Evolutionary conservation across 2,888 invertebrate genomes (phyloP).

Genomic region (Anticlea derivata): DNA sequence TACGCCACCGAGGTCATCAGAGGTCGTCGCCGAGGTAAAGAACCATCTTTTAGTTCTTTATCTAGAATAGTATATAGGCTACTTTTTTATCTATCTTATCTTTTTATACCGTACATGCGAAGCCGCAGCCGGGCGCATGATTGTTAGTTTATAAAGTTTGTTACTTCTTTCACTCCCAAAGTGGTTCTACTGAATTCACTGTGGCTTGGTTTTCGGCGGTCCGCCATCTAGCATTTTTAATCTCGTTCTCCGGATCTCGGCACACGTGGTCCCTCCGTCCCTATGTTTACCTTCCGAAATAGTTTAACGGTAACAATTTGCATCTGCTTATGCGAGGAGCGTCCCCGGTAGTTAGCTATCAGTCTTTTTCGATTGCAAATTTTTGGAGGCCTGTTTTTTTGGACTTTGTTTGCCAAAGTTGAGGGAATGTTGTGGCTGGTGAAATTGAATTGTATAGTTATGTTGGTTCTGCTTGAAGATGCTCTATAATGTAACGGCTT

Average conservation of each 20-base stretch:
- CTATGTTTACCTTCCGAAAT: conserved; percentile 83
- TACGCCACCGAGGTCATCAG: too few species aligned
- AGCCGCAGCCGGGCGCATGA: too few species aligned
- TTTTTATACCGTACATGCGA: too few species aligned
- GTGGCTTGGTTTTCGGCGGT: conserved; percentile 66
- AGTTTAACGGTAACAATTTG: conserved; percentile 84
- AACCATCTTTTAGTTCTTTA: too few species aligned
- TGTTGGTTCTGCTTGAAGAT: neutral
- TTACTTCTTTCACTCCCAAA: too few species aligned
- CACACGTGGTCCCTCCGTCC: conserved; percentile 73
- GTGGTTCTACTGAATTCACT: conserved; percentile 31
- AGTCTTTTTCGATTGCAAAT: conserved; percentile 54
- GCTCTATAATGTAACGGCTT: neutral
- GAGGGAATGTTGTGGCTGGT: conserved; percentile 22
- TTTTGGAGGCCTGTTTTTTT: conserved; percentile 38
- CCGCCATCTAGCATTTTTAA: conserved; percentile 81
- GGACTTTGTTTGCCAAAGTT: conserved; percentile 29
- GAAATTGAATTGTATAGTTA: conserved; percentile 15
- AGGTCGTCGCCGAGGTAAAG: too few species aligned
- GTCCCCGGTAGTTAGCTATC: conserved; percentile 79
- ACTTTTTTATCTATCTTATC: too few species aligned
- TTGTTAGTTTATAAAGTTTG: too few species aligned
- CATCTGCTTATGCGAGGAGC: conserved; percentile 80
- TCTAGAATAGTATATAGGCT: too few species aligned
- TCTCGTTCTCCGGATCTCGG: conserved; percentile 77